phyloP scores from a whole-genome alignment of 2,888 invertebrate species.

The Furcula furcula region DNA sequence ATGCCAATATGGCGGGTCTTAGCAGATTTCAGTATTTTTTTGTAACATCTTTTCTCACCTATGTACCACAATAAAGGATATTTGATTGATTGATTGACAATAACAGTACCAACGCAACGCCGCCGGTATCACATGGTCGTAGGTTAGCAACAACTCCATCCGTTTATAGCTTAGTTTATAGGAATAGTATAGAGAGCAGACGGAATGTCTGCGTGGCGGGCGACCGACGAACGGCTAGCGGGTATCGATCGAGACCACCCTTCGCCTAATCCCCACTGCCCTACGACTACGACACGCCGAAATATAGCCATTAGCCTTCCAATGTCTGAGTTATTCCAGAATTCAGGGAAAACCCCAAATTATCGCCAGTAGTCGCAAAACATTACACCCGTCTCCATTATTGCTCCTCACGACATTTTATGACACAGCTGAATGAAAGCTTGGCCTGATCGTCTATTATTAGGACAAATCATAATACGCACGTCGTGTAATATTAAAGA shows the following conservation, averaged over 20 bases:
- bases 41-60: too few relatives aligned
- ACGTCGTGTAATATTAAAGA: constrained; percentile 7
- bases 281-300: constrained; percentile 25
- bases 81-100: too few relatives aligned
- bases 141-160: constrained; percentile 30
- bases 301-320: constrained; percentile 43
- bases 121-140: constrained; percentile 2
- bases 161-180: constrained; percentile 30
- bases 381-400: not conserved
- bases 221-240: constrained; percentile 19
- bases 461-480: not conserved
- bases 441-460: not conserved
- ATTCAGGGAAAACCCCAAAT: constrained; percentile 15
- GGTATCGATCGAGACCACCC: constrained; percentile 40
- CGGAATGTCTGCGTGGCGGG: constrained; percentile 37
- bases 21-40: too few relatives aligned
- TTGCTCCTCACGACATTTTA: not conserved
- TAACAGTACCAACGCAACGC: not conserved
- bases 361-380: not conserved
- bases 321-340: constrained; percentile 50
- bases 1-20: too few relatives aligned
- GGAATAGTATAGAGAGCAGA: constrained; percentile 35
- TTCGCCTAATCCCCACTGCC: constrained; percentile 22
- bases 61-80: too few relatives aligned
- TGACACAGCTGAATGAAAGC: not conserved